A percentile compares a stretch with the other conserved stretches of the same genome.
phyloP scores from a whole-genome alignment of 2,797 vertebrate genomes.

The Threskiornis aethiopicus region DNA sequence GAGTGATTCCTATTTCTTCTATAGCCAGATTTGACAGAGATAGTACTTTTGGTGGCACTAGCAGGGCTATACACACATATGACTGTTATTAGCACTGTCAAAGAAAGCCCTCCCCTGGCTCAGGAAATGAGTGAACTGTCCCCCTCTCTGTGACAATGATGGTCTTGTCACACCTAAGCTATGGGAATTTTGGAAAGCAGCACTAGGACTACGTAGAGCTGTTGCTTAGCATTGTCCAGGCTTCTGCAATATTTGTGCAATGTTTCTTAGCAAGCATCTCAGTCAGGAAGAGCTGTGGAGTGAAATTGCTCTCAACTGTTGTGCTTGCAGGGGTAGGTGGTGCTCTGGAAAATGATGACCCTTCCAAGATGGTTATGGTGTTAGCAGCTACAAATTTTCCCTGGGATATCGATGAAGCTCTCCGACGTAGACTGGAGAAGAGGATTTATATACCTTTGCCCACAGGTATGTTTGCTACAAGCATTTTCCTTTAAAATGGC shows the following conservation, averaged over 20 bases:
- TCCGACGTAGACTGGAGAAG: slow-evolving; percentile 93
- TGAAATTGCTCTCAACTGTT: neutral
- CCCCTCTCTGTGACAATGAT: neutral
- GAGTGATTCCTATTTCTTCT: neutral
- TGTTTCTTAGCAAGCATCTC: neutral
- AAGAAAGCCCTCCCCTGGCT: neutral
- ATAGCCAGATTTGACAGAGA: neutral
- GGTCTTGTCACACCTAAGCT: neutral
- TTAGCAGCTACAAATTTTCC: slow-evolving; percentile 98
- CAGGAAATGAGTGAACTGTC: neutral
- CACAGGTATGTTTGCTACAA: slow-evolving; percentile 79
- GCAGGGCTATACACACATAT: neutral
- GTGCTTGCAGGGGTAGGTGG: slow-evolving; percentile 88
- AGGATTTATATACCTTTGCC: slow-evolving; percentile 96
- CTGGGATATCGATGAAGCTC: slow-evolving; percentile 98
- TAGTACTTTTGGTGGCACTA: neutral
- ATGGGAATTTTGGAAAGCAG: neutral
- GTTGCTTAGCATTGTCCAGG: neutral
- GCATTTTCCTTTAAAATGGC: neutral
- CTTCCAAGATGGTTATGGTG: slow-evolving; percentile 98
- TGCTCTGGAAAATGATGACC: slow-evolving; percentile 91
- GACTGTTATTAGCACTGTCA: neutral
- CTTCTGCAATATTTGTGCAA: neutral
- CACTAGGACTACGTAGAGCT: neutral
- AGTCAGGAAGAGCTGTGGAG: neutral